Evolutionary conservation across 2,113 vertebrate species (phyloP).

Genomic region (Strix uralensis): DNA sequence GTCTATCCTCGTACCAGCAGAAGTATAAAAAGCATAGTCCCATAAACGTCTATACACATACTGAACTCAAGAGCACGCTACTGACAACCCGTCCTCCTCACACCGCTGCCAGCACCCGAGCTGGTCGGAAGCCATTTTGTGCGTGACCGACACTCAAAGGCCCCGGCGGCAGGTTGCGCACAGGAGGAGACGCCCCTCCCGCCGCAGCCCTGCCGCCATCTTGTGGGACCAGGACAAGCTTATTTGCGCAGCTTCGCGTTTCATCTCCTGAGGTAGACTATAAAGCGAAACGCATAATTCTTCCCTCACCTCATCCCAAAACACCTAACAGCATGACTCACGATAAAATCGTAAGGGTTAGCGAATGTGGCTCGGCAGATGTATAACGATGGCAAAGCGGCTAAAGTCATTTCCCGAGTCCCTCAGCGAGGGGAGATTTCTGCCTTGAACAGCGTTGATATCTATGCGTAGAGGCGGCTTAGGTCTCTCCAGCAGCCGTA

Average conservation of each 20-base stretch:
- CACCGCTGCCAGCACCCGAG: accelerated
- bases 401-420: background rate
- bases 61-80: accelerated
- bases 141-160: accelerated
- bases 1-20: background rate
- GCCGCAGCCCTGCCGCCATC: background rate
- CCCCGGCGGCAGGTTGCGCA: accelerated
- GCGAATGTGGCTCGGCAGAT: background rate
- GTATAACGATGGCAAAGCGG: background rate
- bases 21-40: background rate
- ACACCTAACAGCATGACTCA: background rate
- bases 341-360: background rate
- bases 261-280: no score
- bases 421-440: background rate
- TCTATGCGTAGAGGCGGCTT: background rate
- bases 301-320: background rate
- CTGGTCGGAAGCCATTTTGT: background rate
- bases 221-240: accelerated
- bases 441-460: background rate
- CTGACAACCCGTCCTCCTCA: accelerated
- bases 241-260: accelerated
- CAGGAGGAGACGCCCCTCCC: accelerated
- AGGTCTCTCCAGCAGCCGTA: accelerated
- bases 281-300: background rate
- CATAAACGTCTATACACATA: accelerated